Evolutionary conservation across 1,140 invertebrate genomes (phyloP).

Genomic region (Eriocheir sinensis): DNA sequence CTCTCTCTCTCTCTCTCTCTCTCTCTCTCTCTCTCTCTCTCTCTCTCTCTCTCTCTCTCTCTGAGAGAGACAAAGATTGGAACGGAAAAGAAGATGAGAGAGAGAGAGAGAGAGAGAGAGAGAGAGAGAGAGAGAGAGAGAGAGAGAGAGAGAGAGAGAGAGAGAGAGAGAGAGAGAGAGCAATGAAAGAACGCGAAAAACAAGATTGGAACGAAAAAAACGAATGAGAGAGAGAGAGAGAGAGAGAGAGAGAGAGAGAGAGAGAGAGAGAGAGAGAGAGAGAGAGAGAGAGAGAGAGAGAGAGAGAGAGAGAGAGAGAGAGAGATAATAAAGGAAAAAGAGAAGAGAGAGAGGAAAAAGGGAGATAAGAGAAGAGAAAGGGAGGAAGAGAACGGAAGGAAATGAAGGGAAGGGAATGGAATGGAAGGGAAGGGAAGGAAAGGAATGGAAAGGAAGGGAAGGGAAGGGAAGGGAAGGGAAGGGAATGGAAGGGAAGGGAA

Average conservation of each 20-base stretch:
- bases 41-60: constrained; percentile 24
- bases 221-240: neutral
- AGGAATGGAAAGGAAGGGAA: neutral
- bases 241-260: neutral
- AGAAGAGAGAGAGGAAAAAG: neutral
- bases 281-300: neutral
- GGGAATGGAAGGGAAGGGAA: no score
- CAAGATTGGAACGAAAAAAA: neutral
- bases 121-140: neutral
- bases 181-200: no score
- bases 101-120: neutral
- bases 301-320: neutral
- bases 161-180: neutral
- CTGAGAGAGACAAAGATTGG: neutral
- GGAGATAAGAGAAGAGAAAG: neutral
- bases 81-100: neutral
- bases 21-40: neutral
- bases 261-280: neutral
- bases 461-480: no score
- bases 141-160: neutral
- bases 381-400: constrained; percentile 19
- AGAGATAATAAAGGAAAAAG: no score
- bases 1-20: neutral
- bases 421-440: no score
- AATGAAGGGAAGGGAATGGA: neutral